Base-by-base conservation (phyloP, 2,888 invertebrate species). In the Apotomis betuletana region DNA sequence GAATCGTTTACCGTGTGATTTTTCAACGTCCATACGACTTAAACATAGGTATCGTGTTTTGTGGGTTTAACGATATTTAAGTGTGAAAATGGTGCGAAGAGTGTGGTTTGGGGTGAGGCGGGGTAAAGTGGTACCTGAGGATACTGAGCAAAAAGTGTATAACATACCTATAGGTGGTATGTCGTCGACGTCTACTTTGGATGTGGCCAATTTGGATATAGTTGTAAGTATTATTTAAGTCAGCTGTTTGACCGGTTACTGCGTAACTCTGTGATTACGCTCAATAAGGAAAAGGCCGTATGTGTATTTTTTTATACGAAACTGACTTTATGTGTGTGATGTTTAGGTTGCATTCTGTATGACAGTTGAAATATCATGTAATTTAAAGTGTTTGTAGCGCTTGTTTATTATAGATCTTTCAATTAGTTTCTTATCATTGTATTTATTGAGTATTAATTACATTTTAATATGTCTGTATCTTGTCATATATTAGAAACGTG, bases 101-200 rank as follows among this genome's bases (percentile, higher is more conserved):
- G 85, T 83, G 84, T 91, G 79, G 84, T 88, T 38, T 79, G 85
- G 91, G 91, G 79, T 91, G 6, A 88, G 83, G 67, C 82, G 91
- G 63, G 78, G 81, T 6, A 93, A 91, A 83, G 91, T 93, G 75
- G 87, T 87, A 0, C 92, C 92, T 3, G 81, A 85, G 0, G 84
- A 82, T 75, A 6, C 41, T 41, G 84, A 81, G 2, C 88, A 89
- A 49, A 89, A 89, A 10, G 87, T 92, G 61, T 92, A 80, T 78
- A 1, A 81, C 80, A 64, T 75, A 12, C 70, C 64, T 36, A 69
- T 71, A 49, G 49, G 49, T 44, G 62, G 84, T 73, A 86, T 89
- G 88, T 89, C 90, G 4, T 89, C 90, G 61, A 87, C 88, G 9
- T 88, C 88, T 5, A 92, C 92, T 8, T 77, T 93, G 80, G 91